Conservation (phyloP, 2,797 vertebrate species). For the Rhadinocentrus ornatus region DNA sequence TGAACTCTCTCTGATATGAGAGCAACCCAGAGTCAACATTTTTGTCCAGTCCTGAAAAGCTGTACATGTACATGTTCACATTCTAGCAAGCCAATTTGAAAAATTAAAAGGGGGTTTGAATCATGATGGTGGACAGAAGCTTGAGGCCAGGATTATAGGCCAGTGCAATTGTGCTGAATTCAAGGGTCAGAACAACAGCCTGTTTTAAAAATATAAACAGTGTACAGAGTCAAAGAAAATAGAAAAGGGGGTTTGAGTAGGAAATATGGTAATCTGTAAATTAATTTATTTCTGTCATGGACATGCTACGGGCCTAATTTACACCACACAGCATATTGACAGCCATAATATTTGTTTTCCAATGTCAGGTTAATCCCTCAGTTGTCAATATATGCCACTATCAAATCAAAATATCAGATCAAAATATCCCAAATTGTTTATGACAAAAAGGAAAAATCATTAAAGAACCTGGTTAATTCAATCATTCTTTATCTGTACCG, state of each 20-base stretch:
- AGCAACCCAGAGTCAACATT: not conserved
- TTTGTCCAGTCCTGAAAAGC: conserved; percentile 4
- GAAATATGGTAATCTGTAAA: not conserved
- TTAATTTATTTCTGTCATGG: no score
- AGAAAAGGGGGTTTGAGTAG: not conserved
- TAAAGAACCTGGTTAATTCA: no score
- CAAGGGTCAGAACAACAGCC: conserved; percentile 24
- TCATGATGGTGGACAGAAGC: conserved; percentile 16
- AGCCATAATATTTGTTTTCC: no score
- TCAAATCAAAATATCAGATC: no score
- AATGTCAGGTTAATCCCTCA: no score
- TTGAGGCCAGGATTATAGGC: conserved; percentile 30
- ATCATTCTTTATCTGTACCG: no score
- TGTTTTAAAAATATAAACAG: not conserved
- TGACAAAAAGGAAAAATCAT: no score
- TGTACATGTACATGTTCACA: not conserved
- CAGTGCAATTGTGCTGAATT: conserved; percentile 17
- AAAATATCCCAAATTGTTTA: no score
- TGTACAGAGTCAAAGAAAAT: not conserved
- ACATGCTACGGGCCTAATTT: no score
- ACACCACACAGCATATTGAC: no score
- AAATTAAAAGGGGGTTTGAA: conserved; percentile 12
- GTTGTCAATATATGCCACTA: no score
- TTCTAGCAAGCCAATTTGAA: not conserved
- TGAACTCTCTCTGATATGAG: not conserved